Evolutionary conservation across 2,113 vertebrate genomes (phyloP).

Genomic region (Furnarius figulus): DNA sequence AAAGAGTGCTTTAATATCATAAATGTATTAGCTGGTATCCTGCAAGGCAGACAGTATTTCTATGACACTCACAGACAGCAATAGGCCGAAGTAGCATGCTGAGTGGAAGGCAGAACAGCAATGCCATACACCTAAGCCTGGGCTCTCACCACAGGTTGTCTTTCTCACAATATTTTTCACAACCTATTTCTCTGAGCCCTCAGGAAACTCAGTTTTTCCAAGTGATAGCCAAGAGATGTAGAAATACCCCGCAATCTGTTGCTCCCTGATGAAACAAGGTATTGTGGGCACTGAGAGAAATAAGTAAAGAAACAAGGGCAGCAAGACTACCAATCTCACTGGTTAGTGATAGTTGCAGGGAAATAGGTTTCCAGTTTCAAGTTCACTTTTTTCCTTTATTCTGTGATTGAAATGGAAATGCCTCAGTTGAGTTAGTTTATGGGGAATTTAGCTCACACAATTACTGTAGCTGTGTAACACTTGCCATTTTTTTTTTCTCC

Average conservation of each 20-base stretch:
- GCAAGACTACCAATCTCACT: not conserved
- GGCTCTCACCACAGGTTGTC: not conserved
- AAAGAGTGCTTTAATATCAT: not conserved
- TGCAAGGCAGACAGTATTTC: not conserved
- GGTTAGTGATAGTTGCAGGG: not conserved
- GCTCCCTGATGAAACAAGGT: not conserved
- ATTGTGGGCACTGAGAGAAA: not conserved
- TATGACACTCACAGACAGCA: not conserved
- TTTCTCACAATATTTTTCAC: not conserved
- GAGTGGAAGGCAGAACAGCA: not conserved
- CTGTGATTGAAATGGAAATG: not conserved
- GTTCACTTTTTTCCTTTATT: not conserved
- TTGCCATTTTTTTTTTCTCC: not conserved
- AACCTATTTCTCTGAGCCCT: not conserved
- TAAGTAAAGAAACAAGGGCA: not conserved
- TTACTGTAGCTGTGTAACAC: not conserved
- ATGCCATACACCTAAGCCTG: not conserved
- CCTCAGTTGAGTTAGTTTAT: not conserved
- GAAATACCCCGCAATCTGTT: not conserved
- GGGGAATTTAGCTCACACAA: not conserved
- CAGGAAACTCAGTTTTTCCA: not conserved
- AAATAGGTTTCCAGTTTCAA: not conserved
- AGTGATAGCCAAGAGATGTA: not conserved
- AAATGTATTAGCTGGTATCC: not conserved
- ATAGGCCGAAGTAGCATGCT: not conserved